A percentile compares a stretch with the other conserved stretches of the same genome.
Conservation (phyloP, 2,797 vertebrate species). For the Fistularia tabacaria region DNA sequence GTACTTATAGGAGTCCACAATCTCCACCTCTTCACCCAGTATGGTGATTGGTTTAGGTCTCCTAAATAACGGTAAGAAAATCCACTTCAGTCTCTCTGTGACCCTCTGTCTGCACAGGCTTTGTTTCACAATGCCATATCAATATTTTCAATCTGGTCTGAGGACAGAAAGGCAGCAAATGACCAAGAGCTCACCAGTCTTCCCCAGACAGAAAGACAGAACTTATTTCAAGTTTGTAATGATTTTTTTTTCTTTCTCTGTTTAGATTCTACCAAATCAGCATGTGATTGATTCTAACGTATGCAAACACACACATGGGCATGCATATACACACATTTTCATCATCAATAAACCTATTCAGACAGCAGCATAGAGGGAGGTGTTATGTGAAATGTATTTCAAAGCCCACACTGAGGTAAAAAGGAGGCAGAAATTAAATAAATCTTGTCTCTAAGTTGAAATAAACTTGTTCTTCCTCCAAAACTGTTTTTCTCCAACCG, state of each 20-base stretch:
- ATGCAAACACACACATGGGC: slow-evolving; percentile 4
- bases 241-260: slow-evolving; percentile 39
- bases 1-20: too few species aligned
- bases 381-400: slow-evolving; percentile 23
- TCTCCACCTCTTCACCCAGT: too few species aligned
- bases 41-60: too few species aligned
- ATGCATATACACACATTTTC: slow-evolving; percentile 16
- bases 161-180: slow-evolving; percentile 24
- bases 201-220: slow-evolving; percentile 12
- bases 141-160: slow-evolving; percentile 62
- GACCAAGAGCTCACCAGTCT: slow-evolving; percentile 2
- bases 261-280: slow-evolving; percentile 32
- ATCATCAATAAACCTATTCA: slow-evolving; percentile 54
- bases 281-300: slow-evolving; percentile 19
- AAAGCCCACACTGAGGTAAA: slow-evolving; percentile 12
- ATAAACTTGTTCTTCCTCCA: slow-evolving; percentile 8
- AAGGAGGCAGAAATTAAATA: slow-evolving; percentile 12
- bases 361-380: slow-evolving; percentile 39
- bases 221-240: slow-evolving; percentile 31
- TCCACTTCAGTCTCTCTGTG: background rate
- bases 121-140: slow-evolving; percentile 55
- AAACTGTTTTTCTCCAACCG: slow-evolving; percentile 11
- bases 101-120: slow-evolving; percentile 19
- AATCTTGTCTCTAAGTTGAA: slow-evolving; percentile 4
- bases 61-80: too few species aligned